Conservation (phyloP, 1,140 invertebrate genomes). For the Bombyx mandarina region DNA sequence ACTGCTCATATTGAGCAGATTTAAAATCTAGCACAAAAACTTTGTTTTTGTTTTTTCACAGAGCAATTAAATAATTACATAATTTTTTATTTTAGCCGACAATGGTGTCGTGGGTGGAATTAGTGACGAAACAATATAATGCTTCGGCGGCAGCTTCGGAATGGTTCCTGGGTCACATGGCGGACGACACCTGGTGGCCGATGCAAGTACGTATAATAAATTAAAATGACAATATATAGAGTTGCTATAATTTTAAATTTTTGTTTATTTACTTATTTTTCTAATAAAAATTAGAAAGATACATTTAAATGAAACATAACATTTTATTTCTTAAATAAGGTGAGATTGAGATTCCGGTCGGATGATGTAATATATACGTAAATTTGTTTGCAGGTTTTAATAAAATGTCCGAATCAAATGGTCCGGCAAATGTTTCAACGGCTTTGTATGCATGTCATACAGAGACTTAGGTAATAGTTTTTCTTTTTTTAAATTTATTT, state of each 20-base stretch:
- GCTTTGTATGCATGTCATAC: constrained; percentile 94
- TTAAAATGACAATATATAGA: background rate
- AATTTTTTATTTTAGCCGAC: constrained; percentile 77
- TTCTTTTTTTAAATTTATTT: background rate
- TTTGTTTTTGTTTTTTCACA: too few relatives aligned
- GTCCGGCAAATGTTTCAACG: constrained; percentile 95
- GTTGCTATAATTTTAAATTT: background rate
- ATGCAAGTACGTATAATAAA: constrained; percentile 75
- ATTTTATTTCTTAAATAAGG: background rate
- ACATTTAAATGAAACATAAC: too few relatives aligned
- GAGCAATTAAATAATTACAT: background rate
- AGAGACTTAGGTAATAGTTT: constrained; percentile 78
- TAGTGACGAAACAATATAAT: constrained; percentile 95
- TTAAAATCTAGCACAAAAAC: too few relatives aligned
- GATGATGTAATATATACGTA: background rate
- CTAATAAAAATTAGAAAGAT: too few relatives aligned
- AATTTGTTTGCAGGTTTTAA: constrained; percentile 76
- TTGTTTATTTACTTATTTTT: too few relatives aligned
- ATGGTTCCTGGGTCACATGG: constrained; percentile 95
- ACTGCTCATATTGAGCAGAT: too few relatives aligned
- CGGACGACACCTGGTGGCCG: constrained; percentile 93
- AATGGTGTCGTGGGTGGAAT: constrained; percentile 96
- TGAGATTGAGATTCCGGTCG: too few relatives aligned
- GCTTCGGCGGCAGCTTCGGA: constrained; percentile 91
- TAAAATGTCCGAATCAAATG: constrained; percentile 97